Conservation (phyloP, 2,113 vertebrate species). For the Xenus cinereus region DNA sequence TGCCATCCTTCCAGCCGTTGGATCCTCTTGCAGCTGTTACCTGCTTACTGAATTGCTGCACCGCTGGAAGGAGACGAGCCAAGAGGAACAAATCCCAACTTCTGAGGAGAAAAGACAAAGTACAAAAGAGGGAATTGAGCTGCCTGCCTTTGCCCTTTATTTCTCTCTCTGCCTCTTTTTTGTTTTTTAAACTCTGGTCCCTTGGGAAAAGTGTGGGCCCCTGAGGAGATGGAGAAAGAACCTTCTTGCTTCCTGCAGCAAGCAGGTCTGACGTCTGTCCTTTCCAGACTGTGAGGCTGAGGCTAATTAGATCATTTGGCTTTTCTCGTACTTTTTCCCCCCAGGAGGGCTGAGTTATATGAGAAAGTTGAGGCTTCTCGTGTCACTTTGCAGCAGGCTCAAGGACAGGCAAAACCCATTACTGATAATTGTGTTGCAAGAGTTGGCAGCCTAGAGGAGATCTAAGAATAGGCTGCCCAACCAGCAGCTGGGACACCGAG, state of each 20-base stretch:
- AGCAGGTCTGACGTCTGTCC: neutral
- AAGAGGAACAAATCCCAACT: neutral
- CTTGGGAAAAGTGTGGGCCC: neutral
- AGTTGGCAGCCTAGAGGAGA: neutral
- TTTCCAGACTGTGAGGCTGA: neutral
- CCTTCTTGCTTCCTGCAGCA: neutral
- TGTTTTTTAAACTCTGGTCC: neutral
- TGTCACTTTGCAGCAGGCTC: slow-evolving; percentile 11
- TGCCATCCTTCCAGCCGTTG: neutral
- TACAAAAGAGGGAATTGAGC: neutral
- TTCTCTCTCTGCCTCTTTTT: neutral
- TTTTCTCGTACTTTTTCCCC: neutral
- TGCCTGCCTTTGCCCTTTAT: neutral
- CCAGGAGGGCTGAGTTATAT: neutral
- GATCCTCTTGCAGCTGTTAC: neutral
- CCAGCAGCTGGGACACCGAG: neutral
- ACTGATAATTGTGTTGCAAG: neutral
- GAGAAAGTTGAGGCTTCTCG: neutral
- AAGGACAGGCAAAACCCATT: slow-evolving; percentile 22
- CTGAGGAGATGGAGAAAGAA: neutral
- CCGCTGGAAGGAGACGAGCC: neutral
- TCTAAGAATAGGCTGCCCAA: slow-evolving; percentile 19
- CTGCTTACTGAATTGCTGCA: neutral
- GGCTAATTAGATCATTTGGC: slow-evolving; percentile 43
- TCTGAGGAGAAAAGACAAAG: neutral